Percentiles rank a stretch among this genome's conserved stretches.
These are phyloP conservation scores for Dolichotis patagonum DNA, from an alignment of 2,113 vertebrate species.

Conservation along the genomic window DNA sequence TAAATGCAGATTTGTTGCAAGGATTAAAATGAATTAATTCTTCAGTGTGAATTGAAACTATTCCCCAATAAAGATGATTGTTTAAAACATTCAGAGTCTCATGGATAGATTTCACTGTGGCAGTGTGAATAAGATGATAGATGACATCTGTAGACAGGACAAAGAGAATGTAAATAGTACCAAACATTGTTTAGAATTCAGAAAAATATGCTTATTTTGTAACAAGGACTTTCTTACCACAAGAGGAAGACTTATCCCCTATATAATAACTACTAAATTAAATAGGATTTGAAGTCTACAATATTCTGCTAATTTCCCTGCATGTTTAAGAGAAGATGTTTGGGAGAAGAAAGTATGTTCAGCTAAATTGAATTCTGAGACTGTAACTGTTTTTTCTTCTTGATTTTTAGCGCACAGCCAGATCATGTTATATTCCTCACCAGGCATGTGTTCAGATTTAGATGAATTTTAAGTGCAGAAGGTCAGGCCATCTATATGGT, in stretches of 20 bases:
- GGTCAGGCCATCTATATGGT: background rate
- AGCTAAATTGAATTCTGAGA: background rate
- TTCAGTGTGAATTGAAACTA: background rate
- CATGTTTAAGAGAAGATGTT: background rate
- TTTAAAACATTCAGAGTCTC: background rate
- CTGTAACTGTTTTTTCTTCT: background rate
- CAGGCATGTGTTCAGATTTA: background rate
- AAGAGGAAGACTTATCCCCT: background rate
- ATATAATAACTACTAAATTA: background rate
- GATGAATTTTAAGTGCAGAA: background rate
- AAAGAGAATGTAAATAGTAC: background rate
- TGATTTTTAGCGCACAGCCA: background rate
- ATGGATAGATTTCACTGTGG: background rate
- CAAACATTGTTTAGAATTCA: background rate
- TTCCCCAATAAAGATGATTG: background rate
- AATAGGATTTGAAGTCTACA: background rate
- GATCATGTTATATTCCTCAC: accelerated
- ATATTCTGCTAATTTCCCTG: background rate
- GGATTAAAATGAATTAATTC: background rate
- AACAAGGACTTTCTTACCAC: background rate
- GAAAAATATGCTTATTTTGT: background rate
- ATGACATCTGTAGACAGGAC: background rate
- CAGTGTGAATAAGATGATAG: background rate
- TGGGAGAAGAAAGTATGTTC: background rate
- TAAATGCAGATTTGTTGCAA: background rate